Conservation (phyloP, 2,797 vertebrate genomes). For the Chrosomus eos region DNA sequence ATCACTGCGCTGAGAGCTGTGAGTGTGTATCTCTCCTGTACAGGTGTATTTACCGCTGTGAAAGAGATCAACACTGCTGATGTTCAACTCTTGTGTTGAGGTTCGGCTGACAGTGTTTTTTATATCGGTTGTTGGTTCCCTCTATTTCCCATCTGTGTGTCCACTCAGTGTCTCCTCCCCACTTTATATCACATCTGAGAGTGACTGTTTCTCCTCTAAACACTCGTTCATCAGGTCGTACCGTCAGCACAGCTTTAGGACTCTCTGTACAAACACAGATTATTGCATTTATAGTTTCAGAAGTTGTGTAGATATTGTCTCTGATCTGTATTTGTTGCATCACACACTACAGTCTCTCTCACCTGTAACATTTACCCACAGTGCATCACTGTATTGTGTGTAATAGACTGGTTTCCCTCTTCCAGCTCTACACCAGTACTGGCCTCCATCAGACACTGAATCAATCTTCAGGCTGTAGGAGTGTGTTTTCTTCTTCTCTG, state of each 20-base stretch:
- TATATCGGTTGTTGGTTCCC: background rate
- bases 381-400: background rate
- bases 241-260: background rate
- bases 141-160: conserved; percentile 6
- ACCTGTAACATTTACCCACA: background rate
- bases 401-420: conserved; percentile 44
- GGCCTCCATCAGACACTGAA: conserved; percentile 42
- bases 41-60: conserved; percentile 52
- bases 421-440: conserved; percentile 59
- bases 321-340: background rate
- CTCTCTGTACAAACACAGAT: background rate
- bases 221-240: background rate
- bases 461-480: background rate
- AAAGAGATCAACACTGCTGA: background rate
- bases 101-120: too few species aligned
- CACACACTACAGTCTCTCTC: conserved; percentile 12
- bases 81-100: conserved; percentile 35
- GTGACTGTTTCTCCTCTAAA: conserved; percentile 44
- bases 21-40: background rate
- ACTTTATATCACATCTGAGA: background rate
- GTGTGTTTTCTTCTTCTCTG: too few species aligned
- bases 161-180: conserved; percentile 14
- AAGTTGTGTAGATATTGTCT: background rate
- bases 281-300: background rate
- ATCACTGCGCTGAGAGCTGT: conserved; percentile 24